phyloP scores from a whole-genome alignment of 1,140 invertebrate species.

The Drosophila tropicalis region DNA sequence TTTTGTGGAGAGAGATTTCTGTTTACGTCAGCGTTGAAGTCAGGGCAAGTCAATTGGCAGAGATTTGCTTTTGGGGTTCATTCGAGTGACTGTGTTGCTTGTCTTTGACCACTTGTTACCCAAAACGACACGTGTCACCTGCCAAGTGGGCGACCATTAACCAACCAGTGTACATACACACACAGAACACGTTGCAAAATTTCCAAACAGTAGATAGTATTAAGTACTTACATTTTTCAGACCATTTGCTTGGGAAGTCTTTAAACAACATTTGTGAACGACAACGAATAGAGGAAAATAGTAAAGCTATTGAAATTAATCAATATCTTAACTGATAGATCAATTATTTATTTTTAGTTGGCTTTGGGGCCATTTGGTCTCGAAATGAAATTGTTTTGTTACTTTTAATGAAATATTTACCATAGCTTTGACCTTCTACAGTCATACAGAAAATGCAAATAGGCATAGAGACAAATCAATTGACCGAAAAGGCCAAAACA shows the following conservation, averaged over 20 bases:
- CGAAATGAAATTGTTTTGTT: constrained; percentile 1
- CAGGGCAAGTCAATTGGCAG: constrained; percentile 12
- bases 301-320: background rate
- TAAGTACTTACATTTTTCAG: background rate
- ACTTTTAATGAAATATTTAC: background rate
- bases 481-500: constrained; percentile 36
- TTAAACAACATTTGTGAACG: background rate
- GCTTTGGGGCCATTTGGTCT: background rate
- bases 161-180: background rate
- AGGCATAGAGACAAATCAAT: constrained; percentile 49
- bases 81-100: background rate
- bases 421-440: constrained; percentile 15
- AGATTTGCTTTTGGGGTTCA: constrained; percentile 16
- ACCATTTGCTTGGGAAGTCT: background rate
- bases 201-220: background rate
- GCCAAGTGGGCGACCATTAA: background rate
- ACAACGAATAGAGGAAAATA: background rate
- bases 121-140: constrained; percentile 16
- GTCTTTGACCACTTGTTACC: constrained; percentile 14
- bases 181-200: constrained; percentile 1
- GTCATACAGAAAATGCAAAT: background rate
- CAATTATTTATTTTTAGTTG: background rate
- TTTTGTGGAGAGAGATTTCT: background rate
- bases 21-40: background rate
- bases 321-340: background rate